Conservation (phyloP, 2,113 vertebrate genomes). For the Pangasianodon hypophthalmus region DNA sequence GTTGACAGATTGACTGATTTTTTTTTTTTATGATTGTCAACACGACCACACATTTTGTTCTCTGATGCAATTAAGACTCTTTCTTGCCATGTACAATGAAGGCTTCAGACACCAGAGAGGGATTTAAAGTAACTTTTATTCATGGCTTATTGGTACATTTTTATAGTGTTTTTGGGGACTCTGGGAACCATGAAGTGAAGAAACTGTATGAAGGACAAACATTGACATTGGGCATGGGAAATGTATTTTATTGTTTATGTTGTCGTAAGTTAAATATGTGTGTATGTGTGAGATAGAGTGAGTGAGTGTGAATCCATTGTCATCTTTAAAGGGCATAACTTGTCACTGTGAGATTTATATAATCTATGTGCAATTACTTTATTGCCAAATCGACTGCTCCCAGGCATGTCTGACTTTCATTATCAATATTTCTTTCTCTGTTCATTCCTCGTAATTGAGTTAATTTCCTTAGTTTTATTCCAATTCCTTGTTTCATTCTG, state of each 20-base stretch:
- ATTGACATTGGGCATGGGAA: slow-evolving; percentile 54
- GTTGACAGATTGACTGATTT: slow-evolving; percentile 39
- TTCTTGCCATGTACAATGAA: slow-evolving; percentile 54
- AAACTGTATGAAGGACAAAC: slow-evolving; percentile 55
- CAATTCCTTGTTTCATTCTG: slow-evolving; percentile 63
- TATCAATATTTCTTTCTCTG: slow-evolving; percentile 54
- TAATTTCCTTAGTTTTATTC: slow-evolving; percentile 30
- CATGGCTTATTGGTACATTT: slow-evolving; percentile 43
- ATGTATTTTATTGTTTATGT: slow-evolving; percentile 56
- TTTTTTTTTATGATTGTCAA: slow-evolving; percentile 52
- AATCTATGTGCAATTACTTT: slow-evolving; percentile 68
- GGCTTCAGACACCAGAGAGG: slow-evolving; percentile 42
- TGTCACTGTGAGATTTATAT: slow-evolving; percentile 60
- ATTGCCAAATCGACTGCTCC: slow-evolving; percentile 72
- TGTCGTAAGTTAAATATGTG: slow-evolving; percentile 48
- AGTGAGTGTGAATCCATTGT: slow-evolving; percentile 19
- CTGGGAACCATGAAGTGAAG: slow-evolving; percentile 53
- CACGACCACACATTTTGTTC: slow-evolving; percentile 59
- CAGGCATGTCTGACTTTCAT: slow-evolving; percentile 67
- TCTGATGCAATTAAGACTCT: slow-evolving; percentile 51
- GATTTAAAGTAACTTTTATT: slow-evolving; percentile 18
- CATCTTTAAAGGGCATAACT: slow-evolving; percentile 44
- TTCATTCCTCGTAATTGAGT: slow-evolving; percentile 60
- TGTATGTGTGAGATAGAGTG: slow-evolving; percentile 34
- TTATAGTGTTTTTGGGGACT: slow-evolving; percentile 52